Evolutionary conservation across 2,113 vertebrate species (phyloP).

Genomic region (Ancistrus triradiatus): DNA sequence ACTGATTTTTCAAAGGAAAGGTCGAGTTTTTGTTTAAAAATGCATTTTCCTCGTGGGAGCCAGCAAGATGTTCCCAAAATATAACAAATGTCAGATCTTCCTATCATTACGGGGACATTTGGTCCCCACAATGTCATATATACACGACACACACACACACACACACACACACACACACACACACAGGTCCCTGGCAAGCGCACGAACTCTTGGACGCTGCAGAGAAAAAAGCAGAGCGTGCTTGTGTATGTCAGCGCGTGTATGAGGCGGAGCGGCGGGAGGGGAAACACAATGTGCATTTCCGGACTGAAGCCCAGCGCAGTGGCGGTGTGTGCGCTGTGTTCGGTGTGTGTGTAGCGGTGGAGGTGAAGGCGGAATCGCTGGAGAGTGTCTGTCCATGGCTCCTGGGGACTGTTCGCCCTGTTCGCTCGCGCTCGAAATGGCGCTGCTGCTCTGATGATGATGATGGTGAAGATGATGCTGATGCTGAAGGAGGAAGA

Average conservation of each 20-base stretch:
- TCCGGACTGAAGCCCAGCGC: constrained; percentile 60
- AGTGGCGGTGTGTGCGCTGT: constrained; percentile 62
- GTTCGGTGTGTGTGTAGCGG: constrained; percentile 62
- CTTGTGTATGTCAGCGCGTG: constrained; percentile 10
- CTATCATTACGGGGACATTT: too few relatives aligned
- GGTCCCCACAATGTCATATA: too few relatives aligned
- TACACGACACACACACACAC: constrained; percentile 18
- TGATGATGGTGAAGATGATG: constrained; percentile 5
- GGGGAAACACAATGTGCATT: constrained; percentile 55
- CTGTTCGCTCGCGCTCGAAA: constrained; percentile 31
- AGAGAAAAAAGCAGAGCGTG: constrained; percentile 31
- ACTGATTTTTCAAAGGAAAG: too few relatives aligned
- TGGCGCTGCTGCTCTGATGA: constrained; percentile 38
- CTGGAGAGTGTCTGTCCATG: constrained; percentile 23
- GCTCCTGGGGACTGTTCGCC: constrained; percentile 35
- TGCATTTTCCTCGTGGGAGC: too few relatives aligned
- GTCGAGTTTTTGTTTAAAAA: too few relatives aligned
- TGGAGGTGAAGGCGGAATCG: constrained; percentile 29
- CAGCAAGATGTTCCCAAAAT: too few relatives aligned
- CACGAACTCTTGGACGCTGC: constrained; percentile 70
- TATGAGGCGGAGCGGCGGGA: constrained; percentile 3
- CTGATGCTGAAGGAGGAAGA: constrained; percentile 72
- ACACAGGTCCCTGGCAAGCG: constrained; percentile 36
- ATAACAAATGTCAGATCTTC: too few relatives aligned
- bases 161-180: constrained; percentile 8